Evolutionary conservation across 2,888 invertebrate species (phyloP), one percentile per base, ranked within the genome.

Genomic region (Metallyticus violacea): DNA sequence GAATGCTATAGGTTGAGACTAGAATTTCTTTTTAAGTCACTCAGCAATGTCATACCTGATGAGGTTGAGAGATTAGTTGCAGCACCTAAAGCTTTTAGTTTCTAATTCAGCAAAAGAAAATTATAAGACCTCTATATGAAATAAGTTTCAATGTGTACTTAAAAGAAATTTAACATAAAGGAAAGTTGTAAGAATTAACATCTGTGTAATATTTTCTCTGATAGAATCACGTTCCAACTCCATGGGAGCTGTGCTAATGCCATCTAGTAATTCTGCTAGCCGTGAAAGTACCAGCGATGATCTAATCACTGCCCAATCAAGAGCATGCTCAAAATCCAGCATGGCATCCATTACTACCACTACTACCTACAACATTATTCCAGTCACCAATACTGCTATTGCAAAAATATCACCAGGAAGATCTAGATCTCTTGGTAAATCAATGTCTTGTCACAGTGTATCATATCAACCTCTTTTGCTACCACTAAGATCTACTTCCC

Each of bases 151-250:
- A n/a, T n/a, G n/a, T n/a, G n/a, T n/a, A n/a, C n/a, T n/a, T n/a
- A n/a, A n/a, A n/a, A n/a, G 28, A 77, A 77, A 5, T 86, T 76
- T n/a, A 86, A 86, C 81, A 15, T 78, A 7, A 77, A 81, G 15
- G 28, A 29, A 26, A 29, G 28, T 28, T 15, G 30, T 22, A n/a
- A 26, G 77, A 27, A 29, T 27, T 25, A 28, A 85, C n/a, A 77
- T 9, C 6, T 86, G 88, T 78, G n/a, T 27, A 3, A 28, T 22
- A 28, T 77, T 86, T 81, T 81, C 7, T 80, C 86, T 80, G 84
- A 88, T 92, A 93, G 96, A 95, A 89, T 93, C 94, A 0, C 93
- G 96, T 89, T 96, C 96, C 1, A 96, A 96, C 90, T 96, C 96
- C 0, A 94, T 95, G 89, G 91, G 94, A 0, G 93, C 94, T 25